phyloP scores from a whole-genome alignment of 92 coral and sea anemone species.

The Palythoa caribaeorum region DNA sequence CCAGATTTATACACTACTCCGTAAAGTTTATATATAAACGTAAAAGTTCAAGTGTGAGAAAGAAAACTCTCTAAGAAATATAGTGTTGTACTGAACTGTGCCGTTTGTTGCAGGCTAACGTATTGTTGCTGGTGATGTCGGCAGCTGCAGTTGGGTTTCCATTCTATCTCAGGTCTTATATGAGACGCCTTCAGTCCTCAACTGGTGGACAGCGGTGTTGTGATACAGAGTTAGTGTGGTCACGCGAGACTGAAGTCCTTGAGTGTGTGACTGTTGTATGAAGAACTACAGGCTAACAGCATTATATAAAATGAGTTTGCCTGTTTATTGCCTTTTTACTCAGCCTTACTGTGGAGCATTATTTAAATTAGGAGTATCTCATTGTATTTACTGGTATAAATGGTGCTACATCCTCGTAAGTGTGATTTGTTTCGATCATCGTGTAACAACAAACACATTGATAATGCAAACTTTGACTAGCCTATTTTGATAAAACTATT shows the following conservation, averaged over 20 bases:
- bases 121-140: slow-evolving; percentile 16
- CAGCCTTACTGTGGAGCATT: too few relatives aligned
- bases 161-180: slow-evolving; percentile 20
- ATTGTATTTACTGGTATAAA: too few relatives aligned
- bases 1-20: too few relatives aligned
- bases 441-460: too few relatives aligned
- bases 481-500: too few relatives aligned
- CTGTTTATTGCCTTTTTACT: too few relatives aligned
- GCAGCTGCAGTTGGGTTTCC: slow-evolving; percentile 19
- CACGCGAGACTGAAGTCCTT: background rate
- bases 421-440: too few relatives aligned
- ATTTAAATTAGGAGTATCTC: too few relatives aligned
- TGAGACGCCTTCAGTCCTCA: slow-evolving; percentile 15
- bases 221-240: slow-evolving; percentile 29
- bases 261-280: slow-evolving; percentile 28
- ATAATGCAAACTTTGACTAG: too few relatives aligned
- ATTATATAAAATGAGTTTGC: too few relatives aligned
- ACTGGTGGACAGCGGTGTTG: slow-evolving; percentile 13
- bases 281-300: background rate
- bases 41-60: background rate
- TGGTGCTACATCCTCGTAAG: too few relatives aligned
- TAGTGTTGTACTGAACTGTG: background rate
- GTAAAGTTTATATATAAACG: too few relatives aligned
- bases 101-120: background rate
- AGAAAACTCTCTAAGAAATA: background rate